phyloP scores from a whole-genome alignment of 2,888 invertebrate species.

The Rotaria magnacalcarata region DNA sequence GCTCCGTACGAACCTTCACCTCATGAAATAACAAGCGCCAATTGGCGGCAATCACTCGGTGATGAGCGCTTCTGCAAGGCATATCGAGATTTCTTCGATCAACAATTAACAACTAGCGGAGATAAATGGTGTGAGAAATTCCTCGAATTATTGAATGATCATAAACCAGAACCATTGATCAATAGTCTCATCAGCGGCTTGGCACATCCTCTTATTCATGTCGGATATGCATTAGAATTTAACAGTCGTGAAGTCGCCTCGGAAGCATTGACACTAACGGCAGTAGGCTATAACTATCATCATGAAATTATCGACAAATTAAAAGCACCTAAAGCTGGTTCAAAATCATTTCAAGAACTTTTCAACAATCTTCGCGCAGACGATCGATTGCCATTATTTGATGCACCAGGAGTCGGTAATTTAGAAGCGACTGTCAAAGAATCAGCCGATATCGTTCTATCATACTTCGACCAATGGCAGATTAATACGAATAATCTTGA shows the following conservation, averaged over 20 bases:
- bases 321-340: background rate
- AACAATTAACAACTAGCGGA: background rate
- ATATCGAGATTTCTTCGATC: constrained; percentile 20
- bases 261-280: constrained; percentile 9
- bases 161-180: background rate
- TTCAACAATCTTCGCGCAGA: constrained; percentile 6
- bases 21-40: background rate
- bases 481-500: background rate
- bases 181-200: background rate
- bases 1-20: background rate
- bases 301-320: constrained; percentile 23
- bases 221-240: constrained; percentile 6
- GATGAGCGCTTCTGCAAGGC: constrained; percentile 1
- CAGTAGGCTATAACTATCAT: background rate
- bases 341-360: background rate
- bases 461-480: background rate
- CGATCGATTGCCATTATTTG: constrained; percentile 15
- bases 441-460: background rate
- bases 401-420: background rate
- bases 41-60: background rate
- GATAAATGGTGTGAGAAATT: background rate
- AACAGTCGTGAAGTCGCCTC: background rate
- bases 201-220: constrained; percentile 22
- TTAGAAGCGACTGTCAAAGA: background rate
- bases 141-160: background rate